These are phyloP conservation scores for Portevinia maculata DNA, from an alignment of 2,888 invertebrate genomes.

Conservation along the genomic window DNA sequence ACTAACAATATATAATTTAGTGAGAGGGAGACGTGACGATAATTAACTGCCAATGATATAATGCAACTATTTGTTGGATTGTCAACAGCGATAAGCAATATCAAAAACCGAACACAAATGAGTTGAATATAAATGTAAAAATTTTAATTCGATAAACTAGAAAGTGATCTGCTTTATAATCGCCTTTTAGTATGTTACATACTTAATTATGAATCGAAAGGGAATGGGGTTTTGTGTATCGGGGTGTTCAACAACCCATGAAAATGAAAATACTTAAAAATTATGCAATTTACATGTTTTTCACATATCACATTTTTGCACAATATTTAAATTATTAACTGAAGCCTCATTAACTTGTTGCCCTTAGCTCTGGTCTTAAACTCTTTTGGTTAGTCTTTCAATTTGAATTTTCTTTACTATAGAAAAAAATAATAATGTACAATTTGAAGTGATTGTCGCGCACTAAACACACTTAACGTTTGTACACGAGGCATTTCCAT, in stretches of 20 bases:
- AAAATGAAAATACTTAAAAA: not conserved
- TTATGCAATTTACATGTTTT: slow-evolving; percentile 14
- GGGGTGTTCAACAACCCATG: not conserved
- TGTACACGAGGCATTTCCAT: slow-evolving; percentile 17
- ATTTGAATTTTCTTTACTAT: slow-evolving; percentile 6
- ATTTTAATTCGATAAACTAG: slow-evolving; percentile 27
- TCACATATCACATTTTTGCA: slow-evolving; percentile 12
- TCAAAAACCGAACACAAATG: slow-evolving; percentile 2
- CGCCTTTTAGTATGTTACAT: not conserved
- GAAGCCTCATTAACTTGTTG: slow-evolving; percentile 18
- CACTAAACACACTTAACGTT: slow-evolving; percentile 11
- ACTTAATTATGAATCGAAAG: slow-evolving; percentile 29
- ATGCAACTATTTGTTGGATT: slow-evolving; percentile 1
- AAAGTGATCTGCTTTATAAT: slow-evolving; percentile 7
- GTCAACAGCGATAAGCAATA: not conserved
- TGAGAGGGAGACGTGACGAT: not conserved
- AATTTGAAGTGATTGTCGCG: slow-evolving; percentile 26
- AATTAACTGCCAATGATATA: slow-evolving; percentile 6
- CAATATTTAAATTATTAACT: not conserved
- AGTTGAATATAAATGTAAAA: not conserved
- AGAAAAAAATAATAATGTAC: slow-evolving; percentile 6
- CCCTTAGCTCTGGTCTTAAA: slow-evolving; percentile 7
- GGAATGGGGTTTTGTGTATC: slow-evolving; percentile 11
- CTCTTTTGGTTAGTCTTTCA: slow-evolving; percentile 10
- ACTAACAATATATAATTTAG: slow-evolving; percentile 17